Base-by-base conservation (phyloP, 2,113 vertebrate species). In the Malurus alboscapulatus region DNA sequence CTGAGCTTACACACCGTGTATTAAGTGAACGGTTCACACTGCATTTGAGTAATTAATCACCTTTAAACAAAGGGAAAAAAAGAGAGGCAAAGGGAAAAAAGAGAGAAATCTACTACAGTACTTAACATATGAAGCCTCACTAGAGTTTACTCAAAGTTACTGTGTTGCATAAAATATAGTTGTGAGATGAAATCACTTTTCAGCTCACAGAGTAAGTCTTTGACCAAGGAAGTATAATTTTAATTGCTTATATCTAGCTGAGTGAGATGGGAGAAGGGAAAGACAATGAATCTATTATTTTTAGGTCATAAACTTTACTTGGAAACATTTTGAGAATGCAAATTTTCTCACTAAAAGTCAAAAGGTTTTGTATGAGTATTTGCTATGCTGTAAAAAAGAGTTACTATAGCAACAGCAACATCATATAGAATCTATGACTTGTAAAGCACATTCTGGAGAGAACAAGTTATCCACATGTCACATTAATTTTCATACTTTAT, bases 371-470 rank as follows among this genome's bases (percentile, higher is more conserved):
- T 75, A 73, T 66, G 74, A 92, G 34, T 94, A 84, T 95, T 96
- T 94, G 67, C 51, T 90, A 63, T 94, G 69, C 80, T 2, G 1
- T 97, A 96, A 93, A 97, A 94, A 82, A 78, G 71, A 92, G 96
- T 97, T 97, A 76, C 95, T 96, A 97, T 97, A 96, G 96, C 92
- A 98, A 97, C 92, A 66, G 61, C 32, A 95, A 55, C 75, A 95
- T 96, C 90, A 94, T 92, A 92, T 95, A 93, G 80, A 87, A 95
- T 88, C 79, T 93, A 93, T 77, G 94, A 84, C 66, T 96, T 77
- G 62, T 73, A 93, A 97, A 96, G 57, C 53, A 82, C 76, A 63
- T 94, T 94, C 94, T 94, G 67, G 18, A 87, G 53, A 94, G 89
- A 92, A 77, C 69, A 87, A 87, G 78, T 88, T 97, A 94, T 92